Percentiles rank a stretch among this genome's conserved stretches.
Conservation (phyloP, 2,888 invertebrate species). For the Resseliella maxima region DNA sequence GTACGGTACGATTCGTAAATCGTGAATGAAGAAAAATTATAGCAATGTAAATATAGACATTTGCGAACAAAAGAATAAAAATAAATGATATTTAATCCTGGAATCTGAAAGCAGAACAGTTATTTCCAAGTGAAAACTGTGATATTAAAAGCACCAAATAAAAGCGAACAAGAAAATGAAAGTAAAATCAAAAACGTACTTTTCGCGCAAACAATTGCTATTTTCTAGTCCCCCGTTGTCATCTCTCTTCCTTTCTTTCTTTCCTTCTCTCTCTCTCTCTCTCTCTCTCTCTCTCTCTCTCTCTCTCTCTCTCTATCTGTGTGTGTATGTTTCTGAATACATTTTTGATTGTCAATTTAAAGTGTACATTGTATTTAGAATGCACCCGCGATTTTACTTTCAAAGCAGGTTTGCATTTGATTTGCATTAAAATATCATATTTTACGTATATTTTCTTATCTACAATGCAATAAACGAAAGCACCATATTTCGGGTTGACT, state of each 20-base stretch:
- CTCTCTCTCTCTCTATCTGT: no score
- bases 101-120: background rate
- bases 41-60: background rate
- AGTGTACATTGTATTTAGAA: background rate
- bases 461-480: background rate
- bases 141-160: background rate
- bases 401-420: background rate
- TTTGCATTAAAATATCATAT: constrained; percentile 16
- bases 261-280: no score
- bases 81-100: background rate
- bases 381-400: background rate
- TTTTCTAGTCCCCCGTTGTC: no score
- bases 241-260: no score
- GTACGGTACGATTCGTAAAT: no score
- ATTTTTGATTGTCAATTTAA: background rate
- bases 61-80: background rate
- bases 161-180: no score
- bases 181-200: no score
- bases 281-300: no score
- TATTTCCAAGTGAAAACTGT: background rate
- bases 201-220: no score
- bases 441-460: constrained; percentile 1
- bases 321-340: background rate
- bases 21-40: background rate
- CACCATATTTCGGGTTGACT: background rate